Conservation (phyloP, 2,113 vertebrate species). For the Prolemur simus region DNA sequence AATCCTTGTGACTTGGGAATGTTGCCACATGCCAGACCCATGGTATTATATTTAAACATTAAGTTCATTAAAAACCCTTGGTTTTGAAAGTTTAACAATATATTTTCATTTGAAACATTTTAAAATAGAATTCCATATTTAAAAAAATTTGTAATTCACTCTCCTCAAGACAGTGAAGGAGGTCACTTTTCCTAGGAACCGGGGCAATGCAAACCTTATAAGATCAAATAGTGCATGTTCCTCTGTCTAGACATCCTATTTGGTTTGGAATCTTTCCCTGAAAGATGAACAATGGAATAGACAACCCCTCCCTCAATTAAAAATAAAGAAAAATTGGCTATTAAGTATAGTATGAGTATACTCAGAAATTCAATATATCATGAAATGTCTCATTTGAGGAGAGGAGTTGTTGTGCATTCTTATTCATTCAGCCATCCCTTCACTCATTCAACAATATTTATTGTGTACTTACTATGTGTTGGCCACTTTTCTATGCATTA, state of each 20-base stretch:
- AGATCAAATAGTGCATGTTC: not conserved
- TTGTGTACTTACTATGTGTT: not conserved
- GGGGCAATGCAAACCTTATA: not conserved
- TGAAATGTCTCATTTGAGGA: not conserved
- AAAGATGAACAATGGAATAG: not conserved
- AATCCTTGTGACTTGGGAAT: not conserved
- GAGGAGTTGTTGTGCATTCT: not conserved
- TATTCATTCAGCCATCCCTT: not conserved
- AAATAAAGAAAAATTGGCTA: not conserved
- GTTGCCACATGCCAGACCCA: not conserved
- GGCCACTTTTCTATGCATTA: not conserved
- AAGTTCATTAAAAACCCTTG: not conserved
- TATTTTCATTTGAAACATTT: not conserved
- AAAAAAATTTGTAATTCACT: not conserved
- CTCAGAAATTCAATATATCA: not conserved
- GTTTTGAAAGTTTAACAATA: not conserved
- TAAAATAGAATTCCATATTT: not conserved
- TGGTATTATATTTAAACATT: slow-evolving; percentile 6
- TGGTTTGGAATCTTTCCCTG: not conserved
- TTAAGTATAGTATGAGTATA: not conserved
- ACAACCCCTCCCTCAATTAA: not conserved
- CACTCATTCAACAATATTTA: not conserved
- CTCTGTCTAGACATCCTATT: not conserved
- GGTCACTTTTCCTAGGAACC: not conserved
- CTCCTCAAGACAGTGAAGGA: not conserved